Conservation (phyloP, 2,113 vertebrate genomes). For the Chauna torquata region DNA sequence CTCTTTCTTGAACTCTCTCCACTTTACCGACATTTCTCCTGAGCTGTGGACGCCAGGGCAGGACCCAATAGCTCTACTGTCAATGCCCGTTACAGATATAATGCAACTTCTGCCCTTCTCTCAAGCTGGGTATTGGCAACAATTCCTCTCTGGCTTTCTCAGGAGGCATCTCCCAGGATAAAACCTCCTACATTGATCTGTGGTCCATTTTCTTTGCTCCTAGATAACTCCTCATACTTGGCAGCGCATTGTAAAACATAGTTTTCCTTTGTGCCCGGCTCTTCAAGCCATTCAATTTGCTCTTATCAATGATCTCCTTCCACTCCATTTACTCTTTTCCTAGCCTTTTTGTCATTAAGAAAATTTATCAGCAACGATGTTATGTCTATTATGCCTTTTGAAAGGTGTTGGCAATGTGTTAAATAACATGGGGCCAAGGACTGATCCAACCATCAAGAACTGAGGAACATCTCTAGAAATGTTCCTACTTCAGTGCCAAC, state of each 20-base stretch:
- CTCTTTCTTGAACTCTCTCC: background rate
- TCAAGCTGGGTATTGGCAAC: rapidly evolving
- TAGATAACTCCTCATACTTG: background rate
- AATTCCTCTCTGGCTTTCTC: background rate
- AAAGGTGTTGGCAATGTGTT: constrained; percentile 40
- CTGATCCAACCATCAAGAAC: background rate
- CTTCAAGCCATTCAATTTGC: background rate
- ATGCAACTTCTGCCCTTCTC: background rate
- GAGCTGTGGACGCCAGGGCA: background rate
- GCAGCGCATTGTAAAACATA: background rate
- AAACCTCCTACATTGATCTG: background rate
- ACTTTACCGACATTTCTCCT: background rate
- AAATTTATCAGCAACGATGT: constrained; percentile 3
- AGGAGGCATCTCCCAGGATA: background rate
- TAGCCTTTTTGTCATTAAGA: background rate
- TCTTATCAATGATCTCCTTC: background rate
- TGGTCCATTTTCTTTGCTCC: background rate
- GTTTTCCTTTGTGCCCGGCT: background rate
- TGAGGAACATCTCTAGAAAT: background rate
- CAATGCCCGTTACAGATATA: background rate
- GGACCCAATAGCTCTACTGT: background rate
- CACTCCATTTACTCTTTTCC: background rate
- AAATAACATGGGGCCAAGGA: background rate
- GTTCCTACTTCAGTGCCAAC: background rate
- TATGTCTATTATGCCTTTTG: constrained; percentile 6